These are phyloP conservation scores for Athalia cordata DNA, from an alignment of 2,888 invertebrate species.

Conservation along the genomic window DNA sequence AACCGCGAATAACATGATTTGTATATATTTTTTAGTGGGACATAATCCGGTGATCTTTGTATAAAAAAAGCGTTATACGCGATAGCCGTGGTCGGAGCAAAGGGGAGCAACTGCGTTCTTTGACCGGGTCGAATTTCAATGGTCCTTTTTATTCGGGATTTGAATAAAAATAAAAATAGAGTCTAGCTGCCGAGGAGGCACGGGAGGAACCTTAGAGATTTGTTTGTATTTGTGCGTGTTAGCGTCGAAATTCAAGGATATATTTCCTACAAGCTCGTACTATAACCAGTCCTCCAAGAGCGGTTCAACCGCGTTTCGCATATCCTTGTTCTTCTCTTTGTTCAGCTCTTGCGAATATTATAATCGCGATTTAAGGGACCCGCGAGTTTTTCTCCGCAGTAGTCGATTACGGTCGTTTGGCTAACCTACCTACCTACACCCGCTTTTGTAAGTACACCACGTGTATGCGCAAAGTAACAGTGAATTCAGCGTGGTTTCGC, in stretches of 20 bases:
- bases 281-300: conserved; percentile 17
- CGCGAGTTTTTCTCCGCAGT: conserved; percentile 54
- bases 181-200: background rate
- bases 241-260: too few species aligned
- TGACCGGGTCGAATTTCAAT: conserved; percentile 33
- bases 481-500: conserved; percentile 50
- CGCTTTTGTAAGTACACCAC: conserved; percentile 50
- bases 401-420: conserved; percentile 56
- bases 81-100: background rate
- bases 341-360: conserved; percentile 45
- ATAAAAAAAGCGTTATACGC: background rate
- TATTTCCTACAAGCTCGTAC: background rate
- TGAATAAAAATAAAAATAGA: conserved; percentile 27
- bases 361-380: conserved; percentile 59
- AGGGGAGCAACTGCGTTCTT: conserved; percentile 1
- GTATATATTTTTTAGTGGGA: background rate
- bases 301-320: background rate
- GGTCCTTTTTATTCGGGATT: background rate
- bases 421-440: too few species aligned
- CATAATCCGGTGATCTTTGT: background rate
- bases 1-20: background rate
- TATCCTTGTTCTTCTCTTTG: background rate
- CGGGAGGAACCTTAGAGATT: too few species aligned
- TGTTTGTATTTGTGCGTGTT: too few species aligned
- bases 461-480: conserved; percentile 61